Evolutionary conservation across 2,888 invertebrate species (phyloP), one percentile per base, ranked within the genome.

Genomic region (Unio delphinus): DNA sequence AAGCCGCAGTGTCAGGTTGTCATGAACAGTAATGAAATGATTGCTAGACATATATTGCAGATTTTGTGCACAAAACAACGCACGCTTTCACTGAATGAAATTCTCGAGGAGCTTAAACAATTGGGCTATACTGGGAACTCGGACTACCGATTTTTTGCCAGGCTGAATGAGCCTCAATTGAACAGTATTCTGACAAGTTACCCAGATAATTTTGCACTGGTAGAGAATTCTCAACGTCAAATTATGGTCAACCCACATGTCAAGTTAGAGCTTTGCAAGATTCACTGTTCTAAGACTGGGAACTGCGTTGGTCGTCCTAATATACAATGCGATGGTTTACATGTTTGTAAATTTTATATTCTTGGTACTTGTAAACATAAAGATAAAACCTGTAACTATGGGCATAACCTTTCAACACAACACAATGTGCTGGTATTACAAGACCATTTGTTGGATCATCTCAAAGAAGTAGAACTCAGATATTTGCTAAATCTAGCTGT

Each of bases 331-430:
- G 65, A 76, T 56, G 77, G 76, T n/a, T 67, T 81, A 30, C 81
- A 81, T 65, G 68, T 80, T 1, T 81, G 81, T 55, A 81, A 81
- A 63, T 81, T 74, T 66, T 80, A 78, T 66, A 57, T 81, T 23
- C 61, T 80, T n/a, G 75, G 74, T 59, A 72, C 65, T 7, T 81
- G 81, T 69, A 67, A 63, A 28, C 34, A 34, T 7, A 34, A 34
- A 34, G 76, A 70, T 5, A 72, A 69, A 17, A 64, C 60, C 4
- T 83, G 83, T 66, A 65, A 65, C 34, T 83, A 75, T 76, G 83
- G 83, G 3, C 83, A 83, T 72, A 79, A 79, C 61, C 70, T 83
- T 17, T 75, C 76, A 54, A 75, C 79, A 15, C 30, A 71, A 7
- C 83, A 83, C 58, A 83, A 83, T 34, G 72, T 65, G n/a, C 11